Percentiles rank a stretch among this genome's conserved stretches.
Conservation (phyloP, 2,797 vertebrate genomes). For the Cygnus olor region DNA sequence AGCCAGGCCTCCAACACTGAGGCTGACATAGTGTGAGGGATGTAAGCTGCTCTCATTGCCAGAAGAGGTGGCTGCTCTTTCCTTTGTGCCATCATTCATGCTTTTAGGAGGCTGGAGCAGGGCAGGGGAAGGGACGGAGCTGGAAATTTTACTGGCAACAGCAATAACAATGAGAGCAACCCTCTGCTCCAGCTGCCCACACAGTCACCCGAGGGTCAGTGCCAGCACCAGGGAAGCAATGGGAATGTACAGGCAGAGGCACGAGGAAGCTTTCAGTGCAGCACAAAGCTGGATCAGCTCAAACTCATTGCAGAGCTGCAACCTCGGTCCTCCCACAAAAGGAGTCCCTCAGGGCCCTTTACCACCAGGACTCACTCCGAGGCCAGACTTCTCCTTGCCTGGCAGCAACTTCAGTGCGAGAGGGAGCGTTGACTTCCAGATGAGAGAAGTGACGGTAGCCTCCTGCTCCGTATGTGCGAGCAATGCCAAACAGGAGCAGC, state of each 20-base stretch:
- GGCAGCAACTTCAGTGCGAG: neutral
- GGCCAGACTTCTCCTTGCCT: conserved; percentile 24
- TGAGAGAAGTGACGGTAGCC: conserved; percentile 18
- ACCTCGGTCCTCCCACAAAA: neutral
- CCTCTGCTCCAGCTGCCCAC: neutral
- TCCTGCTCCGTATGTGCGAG: conserved; percentile 52
- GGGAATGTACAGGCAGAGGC: neutral
- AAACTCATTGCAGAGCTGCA: neutral
- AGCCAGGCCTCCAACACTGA: neutral
- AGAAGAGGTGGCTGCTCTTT: conserved; percentile 33
- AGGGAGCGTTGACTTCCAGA: conserved; percentile 29
- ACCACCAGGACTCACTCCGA: neutral
- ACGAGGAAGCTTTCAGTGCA: neutral
- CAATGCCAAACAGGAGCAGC: conserved; percentile 70
- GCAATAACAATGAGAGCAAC: conserved; percentile 10
- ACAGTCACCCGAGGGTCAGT: neutral
- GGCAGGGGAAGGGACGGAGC: conserved; percentile 44
- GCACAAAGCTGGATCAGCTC: conserved; percentile 21
- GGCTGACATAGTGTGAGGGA: neutral
- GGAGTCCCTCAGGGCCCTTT: neutral
- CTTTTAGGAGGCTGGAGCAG: conserved; percentile 17
- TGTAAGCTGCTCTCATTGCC: conserved; percentile 36
- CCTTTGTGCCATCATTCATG: conserved; percentile 7
- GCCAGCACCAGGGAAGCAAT: neutral
- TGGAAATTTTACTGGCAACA: conserved; percentile 59